Conservation (phyloP, 2,113 vertebrate species). For the Alethe castanea region DNA sequence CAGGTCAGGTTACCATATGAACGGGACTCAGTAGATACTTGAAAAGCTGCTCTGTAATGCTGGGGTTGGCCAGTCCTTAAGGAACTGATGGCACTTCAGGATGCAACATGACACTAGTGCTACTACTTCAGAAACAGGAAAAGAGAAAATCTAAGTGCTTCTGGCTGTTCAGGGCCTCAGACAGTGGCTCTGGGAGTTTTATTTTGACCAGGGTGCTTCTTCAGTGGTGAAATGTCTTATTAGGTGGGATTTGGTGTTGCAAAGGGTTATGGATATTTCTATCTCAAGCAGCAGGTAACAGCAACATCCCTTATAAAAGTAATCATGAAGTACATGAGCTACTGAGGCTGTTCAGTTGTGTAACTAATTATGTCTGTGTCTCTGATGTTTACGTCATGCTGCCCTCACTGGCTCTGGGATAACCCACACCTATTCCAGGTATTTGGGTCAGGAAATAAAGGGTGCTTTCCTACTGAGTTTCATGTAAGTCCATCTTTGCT, state of each 20-base stretch:
- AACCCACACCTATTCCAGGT: background rate
- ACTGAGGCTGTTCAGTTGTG: background rate
- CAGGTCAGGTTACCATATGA: background rate
- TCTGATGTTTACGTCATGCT: background rate
- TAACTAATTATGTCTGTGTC: background rate
- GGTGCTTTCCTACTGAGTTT: background rate
- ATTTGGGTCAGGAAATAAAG: background rate
- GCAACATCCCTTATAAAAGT: background rate
- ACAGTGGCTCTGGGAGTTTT: background rate
- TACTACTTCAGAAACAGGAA: background rate
- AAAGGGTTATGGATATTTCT: background rate
- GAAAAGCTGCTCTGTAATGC: background rate
- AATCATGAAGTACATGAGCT: background rate
- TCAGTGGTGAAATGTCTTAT: background rate
- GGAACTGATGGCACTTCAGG: background rate
- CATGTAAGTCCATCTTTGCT: background rate
- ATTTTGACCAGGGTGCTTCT: background rate
- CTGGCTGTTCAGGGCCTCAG: background rate
- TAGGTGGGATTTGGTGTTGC: background rate
- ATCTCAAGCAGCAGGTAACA: background rate
- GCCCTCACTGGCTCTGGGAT: background rate
- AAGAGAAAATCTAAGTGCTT: background rate
- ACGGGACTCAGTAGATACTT: background rate
- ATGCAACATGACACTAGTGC: background rate
- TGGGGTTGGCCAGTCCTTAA: background rate